Base-by-base conservation (phyloP, 2,113 vertebrate genomes). In the Saguinus midas region DNA sequence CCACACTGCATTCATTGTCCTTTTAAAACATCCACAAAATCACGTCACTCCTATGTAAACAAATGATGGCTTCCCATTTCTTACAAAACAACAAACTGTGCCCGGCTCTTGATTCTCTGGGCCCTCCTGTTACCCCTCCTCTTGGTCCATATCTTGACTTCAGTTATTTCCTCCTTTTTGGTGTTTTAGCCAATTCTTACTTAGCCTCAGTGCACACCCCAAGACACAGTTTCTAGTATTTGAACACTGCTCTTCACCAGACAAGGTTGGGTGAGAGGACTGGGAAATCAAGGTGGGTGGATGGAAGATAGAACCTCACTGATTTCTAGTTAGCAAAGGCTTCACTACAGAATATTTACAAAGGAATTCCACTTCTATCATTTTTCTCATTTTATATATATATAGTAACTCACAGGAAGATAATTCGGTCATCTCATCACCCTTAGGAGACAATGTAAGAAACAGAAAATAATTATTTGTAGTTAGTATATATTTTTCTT, bases 381-480 rank as follows among this genome's bases (percentile, higher is more conserved):
- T 81, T 92, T 87, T 94, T 92, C 57, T 85, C 27, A 85, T 70
- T 78, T 11, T 12, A 48, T 48, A 48, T 48, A 48, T 48, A 48
- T 48, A 48, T 16, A 61, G 20, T 76, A 94, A 86, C 78, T 91
- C 57, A 70, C 29, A 83, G 72, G 21, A 94, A 93, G 70, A 40
- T 87, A 95, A 91, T 96, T 84, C 32, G 14, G 58, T 79, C 64
- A 91, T 37, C 29, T 72, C 84, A 52, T 45, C 45, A 95, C 76
- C n/a, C 61, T 80, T 52, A 87, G 64, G 50, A 84, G 25, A 96
- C 32, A 84, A 75, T 50, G n/a, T 61, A 90, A 84, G 18, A 68
- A 57, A 91, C 7, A 87, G 43, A 93, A 73, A 78, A 83, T 25
- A 81, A 90, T 92, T 87, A 75, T 85, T 94, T 75, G 58, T 75